Evolutionary conservation across 2,797 vertebrate genomes (phyloP).

Genomic region (Siniperca scherzeri): DNA sequence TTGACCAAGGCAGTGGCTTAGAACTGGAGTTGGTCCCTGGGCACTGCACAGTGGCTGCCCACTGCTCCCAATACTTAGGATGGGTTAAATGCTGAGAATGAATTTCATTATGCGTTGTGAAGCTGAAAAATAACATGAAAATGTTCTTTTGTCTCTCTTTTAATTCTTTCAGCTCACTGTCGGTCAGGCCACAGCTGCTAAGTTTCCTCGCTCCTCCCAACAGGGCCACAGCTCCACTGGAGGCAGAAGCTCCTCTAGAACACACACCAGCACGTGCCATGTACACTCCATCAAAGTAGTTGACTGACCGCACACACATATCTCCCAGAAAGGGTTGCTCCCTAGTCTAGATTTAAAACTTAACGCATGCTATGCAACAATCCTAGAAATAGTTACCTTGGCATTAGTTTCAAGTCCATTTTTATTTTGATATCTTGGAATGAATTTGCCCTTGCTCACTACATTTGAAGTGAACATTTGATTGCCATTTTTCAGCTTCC

Average conservation of each 20-base stretch:
- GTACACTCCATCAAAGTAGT: slow-evolving; percentile 94
- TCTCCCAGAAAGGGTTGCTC: slow-evolving; percentile 13
- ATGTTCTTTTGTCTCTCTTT: background rate
- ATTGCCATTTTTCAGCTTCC: background rate
- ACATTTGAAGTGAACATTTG: background rate
- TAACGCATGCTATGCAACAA: slow-evolving; percentile 47
- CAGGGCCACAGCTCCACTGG: slow-evolving; percentile 77
- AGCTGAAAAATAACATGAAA: background rate
- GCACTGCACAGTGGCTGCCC: no score
- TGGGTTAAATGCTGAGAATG: no score
- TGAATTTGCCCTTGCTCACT: slow-evolving; percentile 1
- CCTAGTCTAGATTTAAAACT: background rate
- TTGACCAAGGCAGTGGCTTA: no score
- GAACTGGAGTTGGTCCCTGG: no score
- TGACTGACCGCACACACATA: slow-evolving; percentile 81
- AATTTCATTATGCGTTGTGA: background rate
- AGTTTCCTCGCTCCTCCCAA: slow-evolving; percentile 88
- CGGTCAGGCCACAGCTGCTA: slow-evolving; percentile 91
- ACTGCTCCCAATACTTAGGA: no score
- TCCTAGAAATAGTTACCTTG: slow-evolving; percentile 2
- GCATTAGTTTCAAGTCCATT: slow-evolving; percentile 14
- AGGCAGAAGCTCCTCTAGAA: slow-evolving; percentile 77
- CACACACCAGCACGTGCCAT: slow-evolving; percentile 76
- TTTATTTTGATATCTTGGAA: slow-evolving; percentile 19
- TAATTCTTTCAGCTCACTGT: slow-evolving; percentile 89